phyloP scores from a whole-genome alignment of 2,797 vertebrate genomes.

The Australoheros facetus region DNA sequence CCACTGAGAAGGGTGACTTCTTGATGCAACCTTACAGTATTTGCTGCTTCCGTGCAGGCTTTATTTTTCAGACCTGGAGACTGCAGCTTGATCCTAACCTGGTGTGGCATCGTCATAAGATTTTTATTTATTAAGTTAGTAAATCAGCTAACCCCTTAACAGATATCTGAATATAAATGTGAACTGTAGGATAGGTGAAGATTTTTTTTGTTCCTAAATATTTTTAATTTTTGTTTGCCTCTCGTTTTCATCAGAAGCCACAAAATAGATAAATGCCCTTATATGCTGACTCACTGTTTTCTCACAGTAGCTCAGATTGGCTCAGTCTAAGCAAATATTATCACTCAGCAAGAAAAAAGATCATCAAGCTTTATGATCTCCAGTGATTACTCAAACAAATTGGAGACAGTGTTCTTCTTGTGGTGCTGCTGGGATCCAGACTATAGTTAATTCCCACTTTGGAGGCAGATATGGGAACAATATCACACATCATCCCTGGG shows the following conservation, averaged over 20 bases:
- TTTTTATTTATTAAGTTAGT: too few relatives aligned
- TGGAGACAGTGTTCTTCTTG: conserved; percentile 53
- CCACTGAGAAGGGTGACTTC: too few relatives aligned
- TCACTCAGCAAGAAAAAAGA: conserved; percentile 39
- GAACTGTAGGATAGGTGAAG: neutral
- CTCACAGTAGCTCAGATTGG: conserved; percentile 1
- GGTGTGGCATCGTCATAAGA: too few relatives aligned
- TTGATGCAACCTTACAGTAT: too few relatives aligned
- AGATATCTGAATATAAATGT: neutral
- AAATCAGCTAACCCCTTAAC: too few relatives aligned
- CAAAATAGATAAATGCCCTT: neutral
- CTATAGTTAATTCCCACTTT: conserved; percentile 67
- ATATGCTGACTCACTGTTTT: conserved; percentile 22
- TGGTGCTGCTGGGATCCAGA: conserved; percentile 44
- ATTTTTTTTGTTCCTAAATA: neutral
- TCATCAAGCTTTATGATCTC: conserved; percentile 52
- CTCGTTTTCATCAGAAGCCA: neutral
- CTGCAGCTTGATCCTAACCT: too few relatives aligned
- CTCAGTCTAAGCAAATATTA: conserved; percentile 37
- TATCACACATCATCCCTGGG: conserved; percentile 61
- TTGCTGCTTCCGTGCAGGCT: too few relatives aligned
- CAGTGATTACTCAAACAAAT: conserved; percentile 42
- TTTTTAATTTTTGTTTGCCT: neutral
- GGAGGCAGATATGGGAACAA: conserved; percentile 69
- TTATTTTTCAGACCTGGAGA: too few relatives aligned